phyloP scores from a whole-genome alignment of 2,888 invertebrate genomes.

The Barypeithes pellucidus region DNA sequence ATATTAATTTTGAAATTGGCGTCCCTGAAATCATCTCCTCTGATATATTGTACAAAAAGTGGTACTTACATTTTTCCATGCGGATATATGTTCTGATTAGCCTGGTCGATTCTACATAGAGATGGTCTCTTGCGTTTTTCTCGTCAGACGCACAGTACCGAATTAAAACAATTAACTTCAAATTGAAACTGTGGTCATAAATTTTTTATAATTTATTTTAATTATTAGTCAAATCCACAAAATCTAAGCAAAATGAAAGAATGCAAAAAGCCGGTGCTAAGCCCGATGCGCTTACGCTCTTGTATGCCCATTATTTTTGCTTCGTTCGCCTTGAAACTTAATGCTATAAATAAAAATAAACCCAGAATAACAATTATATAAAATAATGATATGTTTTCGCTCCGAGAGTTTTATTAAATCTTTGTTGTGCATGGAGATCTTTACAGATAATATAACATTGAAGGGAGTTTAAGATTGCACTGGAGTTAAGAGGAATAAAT shows the following conservation, averaged over 20 bases:
- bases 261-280: slow-evolving; percentile 16
- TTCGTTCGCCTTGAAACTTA: slow-evolving; percentile 26
- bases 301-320: slow-evolving; percentile 6
- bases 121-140: no score
- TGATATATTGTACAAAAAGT: no score
- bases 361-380: slow-evolving; percentile 36
- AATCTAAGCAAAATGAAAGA: background rate
- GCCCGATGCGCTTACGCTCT: slow-evolving; percentile 5
- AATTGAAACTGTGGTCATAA: no score
- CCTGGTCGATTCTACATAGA: no score
- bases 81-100: no score
- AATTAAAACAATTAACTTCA: no score
- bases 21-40: no score
- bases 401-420: slow-evolving; percentile 30
- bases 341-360: slow-evolving; percentile 28
- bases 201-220: no score
- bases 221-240: no score
- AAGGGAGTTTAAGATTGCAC: background rate
- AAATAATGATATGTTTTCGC: slow-evolving; percentile 40
- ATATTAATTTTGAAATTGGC: no score
- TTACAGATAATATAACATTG: slow-evolving; percentile 20
- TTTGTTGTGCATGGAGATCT: slow-evolving; percentile 30
- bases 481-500: background rate
- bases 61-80: no score
- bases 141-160: no score